Conservation (phyloP, 1,140 invertebrate species). For the Sarcophaga bullata region DNA sequence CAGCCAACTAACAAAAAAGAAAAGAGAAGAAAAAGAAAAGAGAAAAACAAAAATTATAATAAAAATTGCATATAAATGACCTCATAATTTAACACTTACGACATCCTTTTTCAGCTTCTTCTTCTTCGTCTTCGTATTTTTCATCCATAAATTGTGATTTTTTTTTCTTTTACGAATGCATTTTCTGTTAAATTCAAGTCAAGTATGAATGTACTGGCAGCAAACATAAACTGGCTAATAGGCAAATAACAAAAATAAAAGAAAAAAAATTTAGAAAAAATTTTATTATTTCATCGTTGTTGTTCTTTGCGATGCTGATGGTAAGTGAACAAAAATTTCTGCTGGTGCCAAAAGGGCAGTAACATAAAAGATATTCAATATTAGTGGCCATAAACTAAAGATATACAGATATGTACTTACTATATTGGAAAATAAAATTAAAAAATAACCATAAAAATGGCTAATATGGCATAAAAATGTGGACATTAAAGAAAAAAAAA, state of each 20-base stretch:
- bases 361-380: slow-evolving; percentile 32
- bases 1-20: no score
- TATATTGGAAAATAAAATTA: background rate
- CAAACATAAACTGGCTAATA: slow-evolving; percentile 21
- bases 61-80: slow-evolving; percentile 34
- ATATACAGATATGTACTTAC: background rate
- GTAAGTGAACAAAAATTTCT: background rate
- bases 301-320: background rate
- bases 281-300: background rate
- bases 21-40: no score
- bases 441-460: background rate
- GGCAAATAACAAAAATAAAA: slow-evolving; percentile 6
- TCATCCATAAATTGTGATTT: slow-evolving; percentile 10
- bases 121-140: background rate
- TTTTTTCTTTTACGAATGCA: background rate
- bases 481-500: background rate
- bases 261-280: no score
- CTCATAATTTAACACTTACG: slow-evolving; percentile 27
- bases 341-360: slow-evolving; percentile 28
- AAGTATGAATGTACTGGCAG: no score
- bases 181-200: background rate
- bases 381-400: slow-evolving; percentile 30
- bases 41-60: background rate
- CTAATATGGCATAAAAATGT: background rate
- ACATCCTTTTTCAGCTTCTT: background rate